Evolutionary conservation across 2,888 invertebrate species (phyloP).

Genomic region (Epirrita christyi): DNA sequence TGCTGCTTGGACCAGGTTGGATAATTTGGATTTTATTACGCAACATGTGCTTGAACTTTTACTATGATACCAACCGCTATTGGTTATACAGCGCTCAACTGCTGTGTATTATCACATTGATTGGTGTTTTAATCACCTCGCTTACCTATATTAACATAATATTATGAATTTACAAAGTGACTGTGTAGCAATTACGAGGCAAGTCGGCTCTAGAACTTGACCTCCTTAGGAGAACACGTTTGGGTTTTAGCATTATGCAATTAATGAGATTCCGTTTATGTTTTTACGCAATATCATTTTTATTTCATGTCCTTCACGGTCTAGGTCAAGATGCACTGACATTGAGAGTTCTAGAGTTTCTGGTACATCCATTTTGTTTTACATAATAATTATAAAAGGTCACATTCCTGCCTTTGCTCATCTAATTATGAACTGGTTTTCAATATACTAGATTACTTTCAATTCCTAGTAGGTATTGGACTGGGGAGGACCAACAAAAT

Average conservation of each 20-base stretch:
- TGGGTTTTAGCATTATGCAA: conserved; percentile 65
- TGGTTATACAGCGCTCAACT: conserved; percentile 19
- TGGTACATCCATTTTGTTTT: conserved; percentile 31
- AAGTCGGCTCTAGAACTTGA: conserved; percentile 70
- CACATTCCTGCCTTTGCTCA: conserved; percentile 29
- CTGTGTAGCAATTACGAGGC: conserved; percentile 52
- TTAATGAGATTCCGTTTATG: conserved; percentile 53
- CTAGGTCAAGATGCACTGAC: conserved; percentile 50
- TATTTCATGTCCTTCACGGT: conserved; percentile 50
- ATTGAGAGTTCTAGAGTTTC: conserved; percentile 27
- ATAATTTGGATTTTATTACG: conserved; percentile 52
- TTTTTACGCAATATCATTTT: conserved; percentile 52
- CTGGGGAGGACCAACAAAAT: conserved; percentile 2
- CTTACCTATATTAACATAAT: conserved; percentile 47
- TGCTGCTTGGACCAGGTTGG: conserved; percentile 18
- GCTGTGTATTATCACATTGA: conserved; percentile 33
- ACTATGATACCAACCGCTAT: conserved; percentile 32
- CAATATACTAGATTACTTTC: conserved; percentile 12
- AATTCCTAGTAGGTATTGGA: conserved; percentile 8
- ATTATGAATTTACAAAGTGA: conserved; percentile 52
- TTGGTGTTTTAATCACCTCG: conserved; percentile 42
- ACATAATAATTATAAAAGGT: conserved; percentile 31
- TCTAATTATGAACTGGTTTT: conserved; percentile 28
- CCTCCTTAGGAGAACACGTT: conserved; percentile 70
- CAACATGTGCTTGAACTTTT: conserved; percentile 43